Percentiles rank a stretch among this genome's conserved stretches.
phyloP scores from a whole-genome alignment of 1,140 invertebrate species.

The Drosophila bocqueti region DNA sequence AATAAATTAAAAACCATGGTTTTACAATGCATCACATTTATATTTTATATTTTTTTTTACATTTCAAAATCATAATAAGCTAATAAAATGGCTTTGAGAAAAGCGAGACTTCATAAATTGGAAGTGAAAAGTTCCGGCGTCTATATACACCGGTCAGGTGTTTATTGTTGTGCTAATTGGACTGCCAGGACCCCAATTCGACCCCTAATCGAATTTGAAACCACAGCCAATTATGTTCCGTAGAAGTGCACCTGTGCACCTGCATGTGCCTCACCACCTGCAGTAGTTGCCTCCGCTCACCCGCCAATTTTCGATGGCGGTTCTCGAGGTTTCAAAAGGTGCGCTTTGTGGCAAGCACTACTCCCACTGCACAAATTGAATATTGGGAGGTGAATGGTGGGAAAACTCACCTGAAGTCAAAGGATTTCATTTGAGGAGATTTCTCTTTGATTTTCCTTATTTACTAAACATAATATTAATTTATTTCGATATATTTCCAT shows the following conservation, averaged over 20 bases:
- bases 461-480: too few relatives aligned
- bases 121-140: too few relatives aligned
- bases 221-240: constrained; percentile 6
- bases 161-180: constrained; percentile 13
- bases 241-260: constrained; percentile 1
- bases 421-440: background rate
- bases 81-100: background rate
- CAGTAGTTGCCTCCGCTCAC: background rate
- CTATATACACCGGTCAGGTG: background rate
- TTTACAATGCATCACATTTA: background rate
- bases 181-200: constrained; percentile 7
- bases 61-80: background rate
- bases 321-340: constrained; percentile 1
- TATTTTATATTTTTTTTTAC: background rate
- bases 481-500: too few relatives aligned
- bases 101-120: background rate
- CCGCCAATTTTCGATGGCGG: background rate
- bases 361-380: constrained; percentile 3
- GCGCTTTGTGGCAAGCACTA: constrained; percentile 3
- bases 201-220: constrained; percentile 13
- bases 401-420: background rate
- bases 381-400: background rate
- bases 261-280: background rate
- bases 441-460: background rate
- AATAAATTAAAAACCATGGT: background rate